phyloP scores from a whole-genome alignment of 2,797 vertebrate genomes.

The Manis crassicaudata region DNA sequence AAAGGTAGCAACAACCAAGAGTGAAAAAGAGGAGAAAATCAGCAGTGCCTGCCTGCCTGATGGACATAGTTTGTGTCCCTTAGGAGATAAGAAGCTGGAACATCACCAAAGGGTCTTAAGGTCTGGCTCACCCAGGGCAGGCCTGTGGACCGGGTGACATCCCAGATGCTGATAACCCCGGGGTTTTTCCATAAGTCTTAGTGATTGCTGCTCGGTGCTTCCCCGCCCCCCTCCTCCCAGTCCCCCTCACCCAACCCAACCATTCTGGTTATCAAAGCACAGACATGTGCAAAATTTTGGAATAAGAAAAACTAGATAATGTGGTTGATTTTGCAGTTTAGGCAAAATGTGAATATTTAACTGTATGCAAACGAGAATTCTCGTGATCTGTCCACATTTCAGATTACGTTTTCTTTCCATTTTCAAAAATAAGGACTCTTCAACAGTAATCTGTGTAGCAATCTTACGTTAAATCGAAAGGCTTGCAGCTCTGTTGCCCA shows the following conservation, averaged over 20 bases:
- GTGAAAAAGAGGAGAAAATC: neutral
- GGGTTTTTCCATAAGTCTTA: neutral
- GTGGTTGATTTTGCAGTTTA: neutral
- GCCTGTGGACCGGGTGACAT: neutral
- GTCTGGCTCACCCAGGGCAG: too few relatives aligned
- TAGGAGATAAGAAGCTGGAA: neutral
- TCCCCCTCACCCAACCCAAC: neutral
- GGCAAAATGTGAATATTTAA: slow-evolving; percentile 39
- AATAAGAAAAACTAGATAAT: neutral
- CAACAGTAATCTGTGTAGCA: neutral
- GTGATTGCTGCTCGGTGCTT: neutral
- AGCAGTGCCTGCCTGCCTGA: neutral
- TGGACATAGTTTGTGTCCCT: neutral
- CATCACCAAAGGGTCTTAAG: neutral
- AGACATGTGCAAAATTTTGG: neutral
- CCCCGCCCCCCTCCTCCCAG: too few relatives aligned
- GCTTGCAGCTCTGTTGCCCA: neutral
- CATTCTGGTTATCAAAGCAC: neutral
- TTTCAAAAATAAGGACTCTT: slow-evolving; percentile 43
- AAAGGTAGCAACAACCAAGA: neutral
- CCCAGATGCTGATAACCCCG: neutral
- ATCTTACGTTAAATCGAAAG: neutral
- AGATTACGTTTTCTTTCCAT: neutral
- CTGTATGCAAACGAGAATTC: neutral
- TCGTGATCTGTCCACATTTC: neutral